phyloP scores from a whole-genome alignment of 2,113 vertebrate genomes.

The Upupa epops region DNA sequence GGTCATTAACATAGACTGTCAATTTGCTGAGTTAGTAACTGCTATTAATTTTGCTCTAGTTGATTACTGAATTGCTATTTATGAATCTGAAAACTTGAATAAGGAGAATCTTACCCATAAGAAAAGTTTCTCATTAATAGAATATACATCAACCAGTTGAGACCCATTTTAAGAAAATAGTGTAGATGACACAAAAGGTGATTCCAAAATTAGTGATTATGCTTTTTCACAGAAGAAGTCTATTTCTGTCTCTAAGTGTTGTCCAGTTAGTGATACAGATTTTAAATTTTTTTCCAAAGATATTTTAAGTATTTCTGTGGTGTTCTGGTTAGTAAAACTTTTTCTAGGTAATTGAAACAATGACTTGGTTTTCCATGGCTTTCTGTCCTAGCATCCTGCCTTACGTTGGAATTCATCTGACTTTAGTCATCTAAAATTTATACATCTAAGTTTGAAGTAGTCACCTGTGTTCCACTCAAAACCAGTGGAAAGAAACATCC shows the following conservation, averaged over 20 bases:
- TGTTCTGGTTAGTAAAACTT: not conserved
- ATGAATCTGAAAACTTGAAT: not conserved
- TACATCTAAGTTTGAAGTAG: not conserved
- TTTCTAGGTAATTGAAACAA: not conserved
- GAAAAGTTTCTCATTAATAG: not conserved
- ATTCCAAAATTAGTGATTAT: not conserved
- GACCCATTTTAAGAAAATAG: not conserved
- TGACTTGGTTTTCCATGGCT: fast-evolving
- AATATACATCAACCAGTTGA: not conserved
- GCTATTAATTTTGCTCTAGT: not conserved
- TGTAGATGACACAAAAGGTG: not conserved
- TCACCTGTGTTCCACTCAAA: not conserved
- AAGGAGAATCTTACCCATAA: not conserved
- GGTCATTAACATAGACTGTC: not conserved
- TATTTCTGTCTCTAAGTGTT: not conserved
- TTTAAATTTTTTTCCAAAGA: not conserved
- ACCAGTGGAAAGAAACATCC: not conserved
- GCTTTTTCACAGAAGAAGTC: not conserved
- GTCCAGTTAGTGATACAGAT: not conserved
- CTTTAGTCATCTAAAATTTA: not conserved
- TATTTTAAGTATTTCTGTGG: not conserved
- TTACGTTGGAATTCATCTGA: not conserved
- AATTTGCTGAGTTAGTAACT: not conserved
- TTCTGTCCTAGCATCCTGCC: not conserved
- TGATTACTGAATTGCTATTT: not conserved